Evolutionary conservation across 2,888 invertebrate species (phyloP), one percentile per base, ranked within the genome.

Genomic region (Eretmocerus hayati): DNA sequence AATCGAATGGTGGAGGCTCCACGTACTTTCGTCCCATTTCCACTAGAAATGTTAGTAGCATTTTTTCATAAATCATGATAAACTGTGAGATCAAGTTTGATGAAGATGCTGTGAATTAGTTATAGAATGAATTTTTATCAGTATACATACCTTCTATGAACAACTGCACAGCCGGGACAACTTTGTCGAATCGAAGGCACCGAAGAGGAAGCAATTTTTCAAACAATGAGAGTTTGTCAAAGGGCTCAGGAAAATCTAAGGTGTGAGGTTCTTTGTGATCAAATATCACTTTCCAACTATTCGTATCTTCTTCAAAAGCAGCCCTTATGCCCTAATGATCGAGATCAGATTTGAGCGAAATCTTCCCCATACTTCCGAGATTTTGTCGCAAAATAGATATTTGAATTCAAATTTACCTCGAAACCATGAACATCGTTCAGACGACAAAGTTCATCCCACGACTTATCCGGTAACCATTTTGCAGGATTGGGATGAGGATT

Each of bases 1-100:
- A 74, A 72, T 94, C 90, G 68, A 94, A 94, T 2, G 90, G 84
- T 1, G 94, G 93, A 0, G 93, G 89, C 67, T 91, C 90, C 31
- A 91, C 83, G 69, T 86, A 95, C 63, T 81, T 76, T 47, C 77
- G 78, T 0, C 93, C 94, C 72, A 91, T 74, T 66, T 86, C 75
- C 48, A 72, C 85, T 78, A 64, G 47, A 58, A 67, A 20, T 35
- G 16, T n/a, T n/a, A n/a, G n/a, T n/a, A n/a, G n/a, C 2, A 35
- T 4, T 15, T 35, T 13, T 16, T 13, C 35, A 15, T n/a, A n/a
- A n/a, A n/a, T n/a, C n/a, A n/a, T n/a, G n/a, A n/a, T n/a, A n/a
- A n/a, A n/a, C n/a, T n/a, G n/a, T n/a, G n/a, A n/a, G n/a, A n/a
- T n/a, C n/a, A n/a, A n/a, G n/a, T n/a, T n/a, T n/a, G n/a, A n/a